Evolutionary conservation across 2,888 invertebrate genomes (phyloP), one percentile per base, ranked within the genome.

Genomic region (Elegia similella): DNA sequence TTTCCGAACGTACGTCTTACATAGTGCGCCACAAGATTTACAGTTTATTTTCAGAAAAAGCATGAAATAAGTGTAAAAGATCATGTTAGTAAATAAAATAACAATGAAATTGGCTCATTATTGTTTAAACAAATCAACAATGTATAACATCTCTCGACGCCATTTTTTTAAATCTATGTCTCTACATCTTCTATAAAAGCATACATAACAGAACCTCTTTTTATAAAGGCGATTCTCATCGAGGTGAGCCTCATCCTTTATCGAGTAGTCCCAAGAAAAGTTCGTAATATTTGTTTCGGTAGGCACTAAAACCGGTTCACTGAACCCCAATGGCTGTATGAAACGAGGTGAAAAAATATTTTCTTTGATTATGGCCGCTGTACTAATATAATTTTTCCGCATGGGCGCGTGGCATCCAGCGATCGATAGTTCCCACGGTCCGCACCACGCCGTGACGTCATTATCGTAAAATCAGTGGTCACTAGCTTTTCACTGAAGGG

Each of bases 361-460:
- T 34, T 6, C 50, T 50, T 50, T 50, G 17, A 34, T 7, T 54
- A 54, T 69, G 59, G 50, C 54, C 58, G 63, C 60, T 23, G 23
- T 65, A 61, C 57, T 61, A 65, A 63, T 64, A 68, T 67, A 74
- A 69, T 76, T 72, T 72, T 77, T 74, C 78, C 75, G 72, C 73
- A 70, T 73, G 74, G 67, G 66, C 70, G 78, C 70, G 68, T 69
- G 67, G 70, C 72, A 64, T 70, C 65, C 67, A 67, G 57, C 72
- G 78, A 71, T 82, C 82, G 72, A 82, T 81, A 78, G 62, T 75
- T 79, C 75, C 74, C 76, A 75, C 78, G 75, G 66, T 66, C 66
- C 58, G 42, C 65, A 61, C 59, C 63, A 62, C 66, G 29, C 42
- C 13, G 65, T 75, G 73, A 72, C 73, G 76, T 71, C 71, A 77